Percentiles rank a stretch among this genome's conserved stretches.
Evolutionary conservation across 2,888 invertebrate genomes (phyloP).

Genomic region (Diaprepes abbreviatus): DNA sequence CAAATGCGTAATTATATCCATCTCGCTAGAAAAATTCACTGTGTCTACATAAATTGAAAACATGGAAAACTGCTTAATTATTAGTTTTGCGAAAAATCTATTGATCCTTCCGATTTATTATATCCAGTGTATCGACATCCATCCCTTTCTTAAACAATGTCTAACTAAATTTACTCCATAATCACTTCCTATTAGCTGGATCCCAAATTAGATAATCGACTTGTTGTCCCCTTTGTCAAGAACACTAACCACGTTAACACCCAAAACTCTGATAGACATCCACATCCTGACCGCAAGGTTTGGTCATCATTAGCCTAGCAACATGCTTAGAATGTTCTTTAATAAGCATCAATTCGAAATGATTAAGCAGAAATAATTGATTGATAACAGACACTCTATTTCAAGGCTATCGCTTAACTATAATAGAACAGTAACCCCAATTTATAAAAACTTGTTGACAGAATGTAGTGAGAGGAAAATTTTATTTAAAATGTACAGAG

Average conservation of each 20-base stretch:
- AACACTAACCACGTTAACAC: background rate
- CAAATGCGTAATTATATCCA: too few relatives aligned
- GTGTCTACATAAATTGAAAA: too few relatives aligned
- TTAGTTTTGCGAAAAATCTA: too few relatives aligned
- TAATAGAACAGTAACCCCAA: background rate
- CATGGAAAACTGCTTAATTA: too few relatives aligned
- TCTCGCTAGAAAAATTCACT: too few relatives aligned
- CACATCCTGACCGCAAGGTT: background rate
- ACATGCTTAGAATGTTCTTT: background rate
- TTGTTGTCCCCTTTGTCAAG: constrained; percentile 3
- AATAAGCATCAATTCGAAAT: background rate
- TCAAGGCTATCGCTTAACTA: background rate
- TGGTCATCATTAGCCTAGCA: background rate
- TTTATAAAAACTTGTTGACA: constrained; percentile 5
- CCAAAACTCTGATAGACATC: too few relatives aligned
- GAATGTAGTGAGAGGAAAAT: too few relatives aligned
- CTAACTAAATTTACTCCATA: background rate
- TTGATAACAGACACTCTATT: constrained; percentile 4
- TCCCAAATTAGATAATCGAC: background rate
- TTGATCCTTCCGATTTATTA: too few relatives aligned
- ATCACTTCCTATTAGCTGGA: background rate
- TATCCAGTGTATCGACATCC: too few relatives aligned
- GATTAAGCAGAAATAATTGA: constrained; percentile 8
- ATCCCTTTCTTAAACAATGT: too few relatives aligned
- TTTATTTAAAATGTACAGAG: too few relatives aligned